Evolutionary conservation across 2,888 invertebrate species (phyloP), one percentile per base, ranked within the genome.

Genomic region (Pasiphila rectangulata): DNA sequence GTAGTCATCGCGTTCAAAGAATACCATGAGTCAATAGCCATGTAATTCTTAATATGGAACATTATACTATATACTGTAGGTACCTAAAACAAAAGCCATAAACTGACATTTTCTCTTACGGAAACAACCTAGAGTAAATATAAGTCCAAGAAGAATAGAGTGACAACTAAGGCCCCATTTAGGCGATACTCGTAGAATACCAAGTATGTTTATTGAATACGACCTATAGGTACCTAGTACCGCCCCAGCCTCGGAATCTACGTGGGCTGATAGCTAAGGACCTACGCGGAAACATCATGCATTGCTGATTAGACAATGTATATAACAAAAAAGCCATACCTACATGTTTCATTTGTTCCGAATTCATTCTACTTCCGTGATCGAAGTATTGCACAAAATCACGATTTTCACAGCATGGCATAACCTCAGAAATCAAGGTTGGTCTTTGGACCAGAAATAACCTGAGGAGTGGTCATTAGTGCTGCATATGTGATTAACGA

Each of bases 201-300:
- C 68, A 86, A 85, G 78, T 69, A 68, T 59, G 63, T 67, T 64
- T 63, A 56, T 44, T 55, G 59, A 55, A 56, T 70, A 69, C 63
- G 58, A 61, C 61, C 69, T 74, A 72, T 71, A 63, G 69, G 56
- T 62, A n/a, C n/a, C n/a, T n/a, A 49, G 60, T 61, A 63, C 54
- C 55, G 61, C 59, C 65, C 61, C 68, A 83, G 65, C 83, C 83
- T 83, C 80, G 79, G 72, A 66, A 67, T 48, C 65, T 63, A 87
- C 86, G 87, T 86, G 87, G 85, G 83, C 46, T 57, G 86, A 58
- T 60, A 75, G 67, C 78, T 79, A 81, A 85, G 74, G 73, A 77
- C 73, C 76, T 79, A 84, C 75, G 75, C 83, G 86, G 84, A 84
- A 83, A 78, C 61, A 63, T 55, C 50, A 55, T 64, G 69, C 72